These are phyloP conservation scores for Drosophila guanche DNA, from an alignment of 1,140 invertebrate genomes.

Conservation along the genomic window DNA sequence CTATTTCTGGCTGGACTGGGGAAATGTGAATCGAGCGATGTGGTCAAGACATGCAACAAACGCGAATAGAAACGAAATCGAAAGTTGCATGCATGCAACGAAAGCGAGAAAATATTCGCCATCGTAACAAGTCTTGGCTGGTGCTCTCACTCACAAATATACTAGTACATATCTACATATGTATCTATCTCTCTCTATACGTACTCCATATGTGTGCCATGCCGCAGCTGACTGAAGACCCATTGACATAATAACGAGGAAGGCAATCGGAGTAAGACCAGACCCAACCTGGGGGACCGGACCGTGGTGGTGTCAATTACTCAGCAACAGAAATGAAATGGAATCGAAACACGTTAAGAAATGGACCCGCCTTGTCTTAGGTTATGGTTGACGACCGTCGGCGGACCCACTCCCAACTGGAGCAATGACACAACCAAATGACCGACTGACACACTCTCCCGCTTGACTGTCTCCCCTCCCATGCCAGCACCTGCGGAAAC, in stretches of 20 bases:
- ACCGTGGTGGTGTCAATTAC: conserved; percentile 65
- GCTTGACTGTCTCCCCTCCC: conserved; percentile 6
- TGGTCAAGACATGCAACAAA: conserved; percentile 80
- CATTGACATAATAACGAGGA: conserved; percentile 83
- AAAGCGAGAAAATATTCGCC: conserved; percentile 58
- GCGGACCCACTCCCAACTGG: conserved; percentile 35
- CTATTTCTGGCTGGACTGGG: conserved; percentile 22
- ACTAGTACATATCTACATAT: neutral
- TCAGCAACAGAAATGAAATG: conserved; percentile 57
- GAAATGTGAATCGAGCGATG: conserved; percentile 63
- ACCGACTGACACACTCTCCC: conserved; percentile 69
- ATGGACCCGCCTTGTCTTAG: conserved; percentile 53
- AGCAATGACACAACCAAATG: conserved; percentile 67
- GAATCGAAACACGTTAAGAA: conserved; percentile 36
- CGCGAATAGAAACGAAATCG: conserved; percentile 76
- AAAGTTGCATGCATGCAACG: conserved; percentile 74
- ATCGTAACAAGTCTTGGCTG: conserved; percentile 47
- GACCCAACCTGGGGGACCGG: conserved; percentile 28
- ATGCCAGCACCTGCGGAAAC: conserved; percentile 30
- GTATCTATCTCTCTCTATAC: conserved; percentile 14
- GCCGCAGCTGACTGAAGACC: conserved; percentile 59
- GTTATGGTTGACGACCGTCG: conserved; percentile 63
- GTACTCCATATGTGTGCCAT: conserved; percentile 40
- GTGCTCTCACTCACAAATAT: neutral
- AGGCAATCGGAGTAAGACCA: conserved; percentile 71